phyloP scores from a whole-genome alignment of 2,888 invertebrate species.

The Diarsia brunnea region DNA sequence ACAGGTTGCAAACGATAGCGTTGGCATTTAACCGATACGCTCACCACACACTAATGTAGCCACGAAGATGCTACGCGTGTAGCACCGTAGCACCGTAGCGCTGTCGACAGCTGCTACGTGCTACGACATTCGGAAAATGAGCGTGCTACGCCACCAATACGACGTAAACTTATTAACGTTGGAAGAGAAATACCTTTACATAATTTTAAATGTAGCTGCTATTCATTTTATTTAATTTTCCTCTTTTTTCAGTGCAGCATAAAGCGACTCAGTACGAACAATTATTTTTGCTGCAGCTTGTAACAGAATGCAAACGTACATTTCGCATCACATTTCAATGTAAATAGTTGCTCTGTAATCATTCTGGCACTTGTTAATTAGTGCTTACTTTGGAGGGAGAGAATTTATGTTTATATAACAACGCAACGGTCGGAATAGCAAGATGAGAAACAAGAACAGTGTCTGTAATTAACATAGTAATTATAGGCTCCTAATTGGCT shows the following conservation, averaged over 20 bases:
- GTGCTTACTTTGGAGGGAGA: constrained; percentile 78
- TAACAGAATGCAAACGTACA: constrained; percentile 27
- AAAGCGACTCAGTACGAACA: constrained; percentile 15
- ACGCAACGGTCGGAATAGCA: constrained; percentile 82
- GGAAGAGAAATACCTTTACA: constrained; percentile 1
- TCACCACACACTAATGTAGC: constrained; percentile 56
- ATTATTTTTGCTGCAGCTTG: constrained; percentile 37
- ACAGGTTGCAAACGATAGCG: constrained; percentile 39
- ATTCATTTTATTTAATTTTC: background rate
- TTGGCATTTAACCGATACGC: constrained; percentile 53
- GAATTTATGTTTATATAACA: constrained; percentile 87
- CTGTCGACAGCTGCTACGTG: constrained; percentile 65
- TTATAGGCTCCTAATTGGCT: constrained; percentile 89
- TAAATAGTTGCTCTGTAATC: constrained; percentile 76
- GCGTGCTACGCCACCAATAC: constrained; percentile 34
- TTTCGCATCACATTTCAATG: constrained; percentile 55
- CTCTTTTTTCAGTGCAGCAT: constrained; percentile 8
- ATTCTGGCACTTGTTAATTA: constrained; percentile 82
- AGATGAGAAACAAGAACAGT: constrained; percentile 86
- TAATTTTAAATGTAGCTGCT: constrained; percentile 3
- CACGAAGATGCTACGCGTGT: constrained; percentile 63
- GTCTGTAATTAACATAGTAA: constrained; percentile 89
- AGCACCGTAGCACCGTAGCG: constrained; percentile 50
- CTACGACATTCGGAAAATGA: constrained; percentile 60
- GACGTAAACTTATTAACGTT: constrained; percentile 27